Evolutionary conservation across 2,888 invertebrate genomes (phyloP), one percentile per base, ranked within the genome.

Genomic region (Lasioglossum zephyrum): DNA sequence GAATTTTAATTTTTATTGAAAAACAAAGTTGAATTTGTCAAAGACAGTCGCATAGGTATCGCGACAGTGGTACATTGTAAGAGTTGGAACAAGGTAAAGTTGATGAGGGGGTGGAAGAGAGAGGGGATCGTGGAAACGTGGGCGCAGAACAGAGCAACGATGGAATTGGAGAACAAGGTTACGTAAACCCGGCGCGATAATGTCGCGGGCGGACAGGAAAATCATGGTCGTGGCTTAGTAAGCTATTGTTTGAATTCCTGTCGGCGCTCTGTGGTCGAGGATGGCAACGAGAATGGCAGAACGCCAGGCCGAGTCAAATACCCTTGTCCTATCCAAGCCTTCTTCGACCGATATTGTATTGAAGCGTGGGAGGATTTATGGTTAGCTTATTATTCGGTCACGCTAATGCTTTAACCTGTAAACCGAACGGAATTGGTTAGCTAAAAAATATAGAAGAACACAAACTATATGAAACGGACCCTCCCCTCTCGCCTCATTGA

Each of bases 231-330:
- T 77, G 81, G 79, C 66, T 79, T 72, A 41, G 77, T 36, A 79
- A 84, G 78, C 83, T 87, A 90, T 89, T 91, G 91, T 91, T 90
- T 87, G 84, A 87, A 88, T 91, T 87, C 79, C 80, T 86, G 82
- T 84, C 83, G 83, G 79, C 78, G 60, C 77, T 86, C 66, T 44
- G 74, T 80, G 78, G 73, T 82, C 82, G 86, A 88, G 83, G 82
- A 82, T 85, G 82, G 66, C 86, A 80, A 77, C 85, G 81, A 84
- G 73, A 87, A 89, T 92, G 92, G 92, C 92, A 89, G 75, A 73
- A 73, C 75, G 91, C 92, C 92, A 92, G 73, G 77, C 57, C 79
- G 87, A 90, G 90, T 90, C 88, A 88, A 91, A 92, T 91, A 89
- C 88, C 88, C 84, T 63, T 86, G 88, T 84, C 79, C 79, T 88